Conservation (phyloP, 2,888 invertebrate genomes). For the Trachelus stipa region DNA sequence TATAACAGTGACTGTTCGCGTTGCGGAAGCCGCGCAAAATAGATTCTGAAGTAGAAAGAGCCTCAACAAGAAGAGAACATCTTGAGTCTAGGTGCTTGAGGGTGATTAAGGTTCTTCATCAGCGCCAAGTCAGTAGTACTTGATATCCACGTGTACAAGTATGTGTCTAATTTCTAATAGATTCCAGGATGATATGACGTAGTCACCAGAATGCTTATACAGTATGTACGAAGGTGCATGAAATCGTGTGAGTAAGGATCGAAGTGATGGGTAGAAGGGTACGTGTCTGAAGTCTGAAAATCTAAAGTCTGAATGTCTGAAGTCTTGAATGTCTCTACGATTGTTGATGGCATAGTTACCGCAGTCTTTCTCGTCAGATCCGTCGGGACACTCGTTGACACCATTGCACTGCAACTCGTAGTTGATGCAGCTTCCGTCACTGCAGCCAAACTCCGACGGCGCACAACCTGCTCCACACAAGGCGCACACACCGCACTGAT, state of each 20-base stretch:
- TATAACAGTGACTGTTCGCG: neutral
- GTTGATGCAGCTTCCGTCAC: conserved; percentile 73
- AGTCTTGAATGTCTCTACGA: neutral
- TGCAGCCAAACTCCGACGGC: conserved; percentile 68
- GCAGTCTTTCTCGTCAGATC: conserved; percentile 72
- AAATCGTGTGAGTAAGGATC: neutral
- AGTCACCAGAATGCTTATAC: neutral
- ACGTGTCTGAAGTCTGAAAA: neutral
- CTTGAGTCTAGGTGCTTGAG: neutral
- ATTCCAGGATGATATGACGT: neutral
- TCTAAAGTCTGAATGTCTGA: neutral
- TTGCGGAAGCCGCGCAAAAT: neutral
- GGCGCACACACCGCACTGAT: conserved; percentile 62
- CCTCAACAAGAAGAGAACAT: neutral
- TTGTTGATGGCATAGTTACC: conserved; percentile 56
- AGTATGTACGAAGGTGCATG: neutral
- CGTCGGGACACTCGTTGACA: conserved; percentile 71
- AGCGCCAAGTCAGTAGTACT: neutral
- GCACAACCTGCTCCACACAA: conserved; percentile 68
- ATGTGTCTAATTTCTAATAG: neutral
- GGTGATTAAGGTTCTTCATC: neutral
- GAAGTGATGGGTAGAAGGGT: neutral
- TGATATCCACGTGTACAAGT: neutral
- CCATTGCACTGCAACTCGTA: conserved; percentile 72
- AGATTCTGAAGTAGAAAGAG: neutral